Conservation (phyloP, 2,888 invertebrate species). For the Philopedon plagiatum region DNA sequence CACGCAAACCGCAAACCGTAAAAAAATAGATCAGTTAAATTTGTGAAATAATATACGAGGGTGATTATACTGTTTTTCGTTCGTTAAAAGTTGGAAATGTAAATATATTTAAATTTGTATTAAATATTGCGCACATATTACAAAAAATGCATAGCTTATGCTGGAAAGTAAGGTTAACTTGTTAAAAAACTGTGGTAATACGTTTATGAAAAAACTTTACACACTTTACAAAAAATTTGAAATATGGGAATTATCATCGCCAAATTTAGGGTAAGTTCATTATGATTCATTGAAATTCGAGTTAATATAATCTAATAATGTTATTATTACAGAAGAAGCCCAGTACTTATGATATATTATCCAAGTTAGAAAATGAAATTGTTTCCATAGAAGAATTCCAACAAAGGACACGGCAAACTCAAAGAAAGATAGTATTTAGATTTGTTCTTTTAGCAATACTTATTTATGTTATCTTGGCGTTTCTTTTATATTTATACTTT, state of each 20-base stretch:
- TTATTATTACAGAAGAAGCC: conserved; percentile 70
- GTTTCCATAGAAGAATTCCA: conserved; percentile 85
- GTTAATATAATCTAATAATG: not conserved
- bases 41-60: not conserved
- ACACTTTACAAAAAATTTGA: conserved; percentile 15
- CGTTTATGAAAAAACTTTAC: too few relatives aligned
- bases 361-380: conserved; percentile 85
- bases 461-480: conserved; percentile 79
- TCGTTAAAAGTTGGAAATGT: conserved; percentile 13
- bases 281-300: not conserved
- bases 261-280: conserved; percentile 77
- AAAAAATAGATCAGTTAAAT: conserved; percentile 3
- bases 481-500: conserved; percentile 85
- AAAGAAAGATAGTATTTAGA: conserved; percentile 86
- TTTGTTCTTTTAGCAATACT: conserved; percentile 76
- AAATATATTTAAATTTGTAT: conserved; percentile 20
- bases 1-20: conserved; percentile 15
- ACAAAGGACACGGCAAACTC: conserved; percentile 83
- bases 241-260: conserved; percentile 78
- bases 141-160: conserved; percentile 12
- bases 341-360: conserved; percentile 74
- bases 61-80: not conserved
- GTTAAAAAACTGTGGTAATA: conserved; percentile 19
- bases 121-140: not conserved
- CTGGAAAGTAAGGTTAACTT: conserved; percentile 32